Evolutionary conservation across 2,888 invertebrate genomes (phyloP), one percentile per base, ranked within the genome.

Genomic region (Harpalus rufipes): DNA sequence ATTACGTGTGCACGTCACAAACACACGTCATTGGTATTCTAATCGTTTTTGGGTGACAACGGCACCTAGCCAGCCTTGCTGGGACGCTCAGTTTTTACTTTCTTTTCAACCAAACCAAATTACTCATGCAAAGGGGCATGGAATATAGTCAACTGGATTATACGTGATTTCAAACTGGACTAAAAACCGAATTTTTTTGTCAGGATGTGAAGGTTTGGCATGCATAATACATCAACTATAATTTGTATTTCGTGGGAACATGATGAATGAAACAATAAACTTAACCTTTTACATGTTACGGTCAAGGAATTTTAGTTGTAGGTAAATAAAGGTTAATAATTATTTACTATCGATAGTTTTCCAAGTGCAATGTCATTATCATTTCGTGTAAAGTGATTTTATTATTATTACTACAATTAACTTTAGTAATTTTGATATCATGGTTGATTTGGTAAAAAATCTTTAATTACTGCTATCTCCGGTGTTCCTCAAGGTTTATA

Each of bases 1-100:
- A 74, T 74, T 74, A 74, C 51, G 44, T 18, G 74, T 74, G 78
- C 78, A 58, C 32, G 78, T 78, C 58, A 78, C 78, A 78, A 78
- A 51, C 74, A 51, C 74, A n/a, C 78, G 21, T 76, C 78, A 78
- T 78, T 78, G 21, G 58, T 78, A 78, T 78, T 78, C 78, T 78
- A 78, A 78, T 78, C 78, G 78, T 78, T 78, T 78, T 56, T 78
- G 78, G 78, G 78, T 78, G 78, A 78, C 56, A 78, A 78, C 56
- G 72, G 41, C 72, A 72, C n/a, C 74, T n/a, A 41, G 41, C 72
- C 44, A 51, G 41, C 18, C 44, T 10, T 1, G 72, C 14, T 68
- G 1, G 32, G 68, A 39, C n/a, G 39, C 65, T 68, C 14, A 32
- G 44, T 74, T 74, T 74, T 74, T 74, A 74, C 72, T 74, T 74